Base-by-base conservation (phyloP, 2,797 vertebrate species). In the Mergus octosetaceus region DNA sequence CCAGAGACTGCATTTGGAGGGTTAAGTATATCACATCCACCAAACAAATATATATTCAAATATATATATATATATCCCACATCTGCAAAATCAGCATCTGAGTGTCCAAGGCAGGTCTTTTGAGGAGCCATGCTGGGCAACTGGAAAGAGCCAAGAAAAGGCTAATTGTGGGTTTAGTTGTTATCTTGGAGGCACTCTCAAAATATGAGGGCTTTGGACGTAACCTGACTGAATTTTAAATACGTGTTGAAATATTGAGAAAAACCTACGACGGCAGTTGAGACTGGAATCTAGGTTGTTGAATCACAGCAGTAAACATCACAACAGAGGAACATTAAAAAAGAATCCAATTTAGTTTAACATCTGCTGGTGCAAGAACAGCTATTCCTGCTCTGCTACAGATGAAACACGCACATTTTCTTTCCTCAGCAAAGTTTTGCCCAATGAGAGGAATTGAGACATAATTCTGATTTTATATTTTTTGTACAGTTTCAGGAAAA, bases 281-380 rank as follows among this genome's bases (percentile, higher is more conserved):
- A 79, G 43, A 45, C 25, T 61, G 53, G 10, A 34, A 80, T 84
- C 57, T 49, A 85, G 41, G 61, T 34, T 73, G 53, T 79, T 65
- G 34, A 92, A 62, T 82, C 61, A 66, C 45, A 90, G 75, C 30
- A 81, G 71, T 69, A 90, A 92, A 85, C 61, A 74, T 47, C 34
- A 65, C 38, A 89, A 92, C 0, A 77, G 34, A 89, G 61, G 57
- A 95, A 85, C 58, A 66, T 72, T 80, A 6, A 32, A 82, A 86
- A 93, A 77, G 53, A 77, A 45, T 32, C 6, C 12, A 78, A 62
- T 85, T 89, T 73, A 85, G 58, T 65, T 93, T 72, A 92, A 85
- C 61, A 92, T 30, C 43, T 90, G 53, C 65, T 87, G 90, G 81
- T 79, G n/a, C 12, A 72, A 72, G 45, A 90, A 83, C n/a, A 93